Percentiles rank a stretch among this genome's conserved stretches.
phyloP scores from a whole-genome alignment of 2,888 invertebrate species.

The Gari tellinella region DNA sequence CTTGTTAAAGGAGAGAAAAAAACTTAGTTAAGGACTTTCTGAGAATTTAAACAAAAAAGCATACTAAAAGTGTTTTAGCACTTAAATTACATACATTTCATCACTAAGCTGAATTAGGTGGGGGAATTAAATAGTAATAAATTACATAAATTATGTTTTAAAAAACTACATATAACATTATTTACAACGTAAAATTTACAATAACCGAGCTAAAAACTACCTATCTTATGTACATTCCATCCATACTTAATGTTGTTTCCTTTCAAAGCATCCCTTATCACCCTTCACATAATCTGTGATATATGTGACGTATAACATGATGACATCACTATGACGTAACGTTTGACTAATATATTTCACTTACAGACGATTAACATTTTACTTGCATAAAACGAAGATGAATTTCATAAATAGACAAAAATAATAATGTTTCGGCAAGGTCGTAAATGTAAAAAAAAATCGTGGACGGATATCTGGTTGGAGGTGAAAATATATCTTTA shows the following conservation, averaged over 20 bases:
- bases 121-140: constrained; percentile 53
- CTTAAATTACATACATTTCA: not conserved
- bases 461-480: constrained; percentile 26
- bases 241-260: constrained; percentile 5
- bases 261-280: not conserved
- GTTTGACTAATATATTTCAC: too few relatives aligned
- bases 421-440: constrained; percentile 23
- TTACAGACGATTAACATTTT: too few relatives aligned
- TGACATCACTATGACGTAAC: too few relatives aligned
- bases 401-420: not conserved
- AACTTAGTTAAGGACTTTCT: too few relatives aligned
- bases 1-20: too few relatives aligned
- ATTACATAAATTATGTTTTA: constrained; percentile 57
- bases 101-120: too few relatives aligned
- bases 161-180: constrained; percentile 42
- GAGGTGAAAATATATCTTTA: too few relatives aligned
- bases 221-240: constrained; percentile 1
- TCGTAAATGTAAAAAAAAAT: constrained; percentile 13
- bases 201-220: constrained; percentile 3
- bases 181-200: constrained; percentile 26
- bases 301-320: too few relatives aligned
- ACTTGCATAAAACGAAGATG: too few relatives aligned
- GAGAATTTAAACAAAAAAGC: not conserved
- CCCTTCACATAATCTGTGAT: too few relatives aligned
- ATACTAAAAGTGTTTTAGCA: not conserved